These are phyloP conservation scores for Patella ulyssiponensis DNA, from an alignment of 2,888 invertebrate genomes.

Conservation along the genomic window DNA sequence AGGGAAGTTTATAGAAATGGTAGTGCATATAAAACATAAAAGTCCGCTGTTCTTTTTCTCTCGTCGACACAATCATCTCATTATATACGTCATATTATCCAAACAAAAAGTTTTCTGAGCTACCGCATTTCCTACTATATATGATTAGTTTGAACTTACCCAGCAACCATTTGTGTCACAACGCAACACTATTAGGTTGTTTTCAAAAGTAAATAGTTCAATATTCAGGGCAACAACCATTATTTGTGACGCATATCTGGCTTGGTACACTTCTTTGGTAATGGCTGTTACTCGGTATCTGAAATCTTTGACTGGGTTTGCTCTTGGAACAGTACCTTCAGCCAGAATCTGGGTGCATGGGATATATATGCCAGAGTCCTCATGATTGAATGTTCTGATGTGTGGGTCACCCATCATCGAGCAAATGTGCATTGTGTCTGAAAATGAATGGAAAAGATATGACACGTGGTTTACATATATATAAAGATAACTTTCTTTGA, in stretches of 20 bases:
- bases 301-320: neutral
- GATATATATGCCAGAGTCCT: neutral
- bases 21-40: no score
- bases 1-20: no score
- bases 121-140: no score
- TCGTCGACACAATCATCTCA: no score
- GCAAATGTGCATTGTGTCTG: neutral
- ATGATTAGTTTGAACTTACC: no score
- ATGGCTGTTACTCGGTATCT: neutral
- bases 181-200: neutral
- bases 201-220: neutral
- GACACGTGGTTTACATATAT: no score
- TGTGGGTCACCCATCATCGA: neutral
- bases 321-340: neutral
- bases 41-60: no score
- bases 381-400: neutral
- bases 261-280: neutral
- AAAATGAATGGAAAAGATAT: neutral
- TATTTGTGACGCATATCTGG: neutral
- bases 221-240: neutral
- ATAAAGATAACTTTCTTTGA: no score
- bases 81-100: no score
- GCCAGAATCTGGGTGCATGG: neutral
- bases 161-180: neutral
- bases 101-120: no score